Percentiles rank a stretch among this genome's conserved stretches.
Conservation (phyloP, 2,888 invertebrate genomes). For the Napeogenes sylphis region DNA sequence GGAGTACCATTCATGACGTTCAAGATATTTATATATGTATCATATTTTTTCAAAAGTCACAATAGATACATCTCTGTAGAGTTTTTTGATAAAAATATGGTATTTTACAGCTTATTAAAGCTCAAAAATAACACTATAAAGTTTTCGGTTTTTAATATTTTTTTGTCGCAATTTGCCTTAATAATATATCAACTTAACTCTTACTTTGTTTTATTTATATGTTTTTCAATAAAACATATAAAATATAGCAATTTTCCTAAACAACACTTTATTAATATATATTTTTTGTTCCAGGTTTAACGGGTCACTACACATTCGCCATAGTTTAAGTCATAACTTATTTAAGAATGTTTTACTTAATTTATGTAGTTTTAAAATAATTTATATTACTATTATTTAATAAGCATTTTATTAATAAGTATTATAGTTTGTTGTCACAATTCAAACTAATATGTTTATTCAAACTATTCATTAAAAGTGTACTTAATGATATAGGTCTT, state of each 20-base stretch:
- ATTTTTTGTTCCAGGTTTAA: conserved; percentile 29
- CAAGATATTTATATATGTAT: no score
- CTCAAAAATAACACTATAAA: no score
- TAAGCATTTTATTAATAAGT: conserved; percentile 19
- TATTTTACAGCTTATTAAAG: no score
- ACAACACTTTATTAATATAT: neutral
- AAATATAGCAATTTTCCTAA: no score
- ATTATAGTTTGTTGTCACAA: conserved; percentile 13
- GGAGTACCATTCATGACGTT: no score
- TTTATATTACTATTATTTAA: conserved; percentile 18
- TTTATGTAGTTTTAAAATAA: conserved; percentile 14
- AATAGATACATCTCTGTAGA: no score
- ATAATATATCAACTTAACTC: no score
- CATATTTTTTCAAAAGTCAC: no score
- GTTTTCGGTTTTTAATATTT: no score
- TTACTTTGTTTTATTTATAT: no score
- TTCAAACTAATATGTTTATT: conserved; percentile 17
- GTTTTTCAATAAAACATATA: neutral
- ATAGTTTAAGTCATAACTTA: conserved; percentile 18
- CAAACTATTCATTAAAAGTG: conserved; percentile 21
- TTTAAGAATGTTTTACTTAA: conserved; percentile 21
- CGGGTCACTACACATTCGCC: conserved; percentile 23
- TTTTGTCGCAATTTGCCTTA: no score
- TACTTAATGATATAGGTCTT: conserved; percentile 23
- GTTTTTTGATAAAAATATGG: no score